Conservation (phyloP, 2,113 vertebrate species). For the Hydropotes inermis region DNA sequence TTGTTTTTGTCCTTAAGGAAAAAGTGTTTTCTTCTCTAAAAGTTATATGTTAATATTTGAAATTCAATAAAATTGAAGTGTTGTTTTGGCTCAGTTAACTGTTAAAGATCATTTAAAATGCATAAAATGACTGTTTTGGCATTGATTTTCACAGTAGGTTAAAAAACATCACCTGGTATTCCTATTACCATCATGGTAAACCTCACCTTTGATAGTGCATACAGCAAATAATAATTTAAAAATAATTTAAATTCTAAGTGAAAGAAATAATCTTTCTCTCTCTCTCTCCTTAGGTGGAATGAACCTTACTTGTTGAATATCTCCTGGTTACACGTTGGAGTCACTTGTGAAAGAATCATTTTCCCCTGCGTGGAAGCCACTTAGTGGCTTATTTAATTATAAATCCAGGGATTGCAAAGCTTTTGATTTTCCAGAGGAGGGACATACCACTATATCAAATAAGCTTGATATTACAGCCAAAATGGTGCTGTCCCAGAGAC, state of each 20-base stretch:
- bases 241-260: slow-evolving; percentile 39
- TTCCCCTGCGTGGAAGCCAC: slow-evolving; percentile 78
- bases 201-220: not conserved
- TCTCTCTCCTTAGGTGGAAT: slow-evolving; percentile 89
- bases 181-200: not conserved
- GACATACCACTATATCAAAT: slow-evolving; percentile 84
- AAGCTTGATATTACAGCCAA: slow-evolving; percentile 82
- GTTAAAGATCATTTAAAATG: slow-evolving; percentile 21
- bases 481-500: slow-evolving; percentile 99
- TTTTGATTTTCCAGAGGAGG: slow-evolving; percentile 82
- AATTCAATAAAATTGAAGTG: not conserved
- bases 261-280: slow-evolving; percentile 55
- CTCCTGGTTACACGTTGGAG: slow-evolving; percentile 82
- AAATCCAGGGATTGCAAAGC: slow-evolving; percentile 78
- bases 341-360: slow-evolving; percentile 79
- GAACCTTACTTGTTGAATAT: slow-evolving; percentile 89
- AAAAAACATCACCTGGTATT: not conserved
- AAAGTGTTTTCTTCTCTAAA: not conserved
- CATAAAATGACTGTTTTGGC: not conserved
- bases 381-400: slow-evolving; percentile 82
- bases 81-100: not conserved
- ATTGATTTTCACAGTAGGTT: not conserved
- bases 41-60: slow-evolving; percentile 27
- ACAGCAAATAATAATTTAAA: slow-evolving; percentile 10
- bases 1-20: not conserved